These are phyloP conservation scores for human (Homo sapiens) DNA, from an alignment of 2,113 vertebrate species.

Conservation along the genomic window GRCh38 chr1:97927501-97928000, in stretches of 20 bases:
- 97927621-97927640: not conserved
- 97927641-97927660: not conserved
- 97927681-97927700: not conserved
- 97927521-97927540: not conserved
- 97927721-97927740: not conserved
- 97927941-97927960: too few species aligned
- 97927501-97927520: not conserved
- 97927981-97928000: too few species aligned
- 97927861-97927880: not conserved
- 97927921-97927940: too few species aligned
- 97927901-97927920: too few species aligned
- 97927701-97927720: not conserved
- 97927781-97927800: not conserved
- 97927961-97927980: too few species aligned
- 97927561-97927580: not conserved
- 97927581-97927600: not conserved
- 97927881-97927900: too few species aligned
- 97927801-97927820: not conserved
- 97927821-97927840: not conserved
- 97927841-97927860: not conserved
- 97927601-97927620: not conserved
- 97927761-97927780: not conserved
- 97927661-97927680: not conserved
- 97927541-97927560: not conserved
- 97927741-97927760: not conserved